These are phyloP conservation scores for Xylota segnis DNA, from an alignment of 2,888 invertebrate genomes.

Conservation along the genomic window DNA sequence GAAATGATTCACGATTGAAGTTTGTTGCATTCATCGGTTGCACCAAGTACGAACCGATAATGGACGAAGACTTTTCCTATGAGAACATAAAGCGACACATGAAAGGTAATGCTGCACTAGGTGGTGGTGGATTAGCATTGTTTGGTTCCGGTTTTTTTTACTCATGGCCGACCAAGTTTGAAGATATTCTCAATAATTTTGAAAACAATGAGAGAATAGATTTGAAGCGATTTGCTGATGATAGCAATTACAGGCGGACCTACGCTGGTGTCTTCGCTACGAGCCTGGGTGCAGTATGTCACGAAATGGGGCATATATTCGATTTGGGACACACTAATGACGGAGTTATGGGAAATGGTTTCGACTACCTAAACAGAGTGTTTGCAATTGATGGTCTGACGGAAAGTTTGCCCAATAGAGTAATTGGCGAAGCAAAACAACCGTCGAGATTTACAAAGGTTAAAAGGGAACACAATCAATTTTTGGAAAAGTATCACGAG, in stretches of 20 bases:
- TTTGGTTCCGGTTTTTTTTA: constrained; percentile 96
- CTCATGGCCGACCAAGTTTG: constrained; percentile 92
- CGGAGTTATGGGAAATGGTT: constrained; percentile 97
- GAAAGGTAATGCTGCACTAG: constrained; percentile 94
- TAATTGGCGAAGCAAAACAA: constrained; percentile 75
- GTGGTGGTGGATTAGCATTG: constrained; percentile 95
- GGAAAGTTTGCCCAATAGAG: constrained; percentile 82
- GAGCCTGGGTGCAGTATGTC: constrained; percentile 95
- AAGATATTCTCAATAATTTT: constrained; percentile 87
- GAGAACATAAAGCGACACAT: constrained; percentile 89
- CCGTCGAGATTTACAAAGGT: constrained; percentile 81
- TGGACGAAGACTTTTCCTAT: constrained; percentile 87
- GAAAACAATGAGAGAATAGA: constrained; percentile 87
- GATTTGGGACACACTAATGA: constrained; percentile 95
- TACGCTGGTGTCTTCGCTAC: constrained; percentile 95
- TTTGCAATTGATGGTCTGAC: constrained; percentile 88
- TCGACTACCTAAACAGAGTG: constrained; percentile 92
- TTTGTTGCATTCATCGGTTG: constrained; percentile 96
- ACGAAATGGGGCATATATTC: constrained; percentile 96
- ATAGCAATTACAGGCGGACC: constrained; percentile 95
- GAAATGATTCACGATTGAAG: constrained; percentile 88
- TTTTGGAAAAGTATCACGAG: constrained; percentile 82
- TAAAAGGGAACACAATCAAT: constrained; percentile 78
- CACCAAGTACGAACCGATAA: constrained; percentile 90
- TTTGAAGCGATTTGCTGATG: constrained; percentile 91